Evolutionary conservation across 1,140 invertebrate species (phyloP).

Genomic region (Zaprionus davidi): DNA sequence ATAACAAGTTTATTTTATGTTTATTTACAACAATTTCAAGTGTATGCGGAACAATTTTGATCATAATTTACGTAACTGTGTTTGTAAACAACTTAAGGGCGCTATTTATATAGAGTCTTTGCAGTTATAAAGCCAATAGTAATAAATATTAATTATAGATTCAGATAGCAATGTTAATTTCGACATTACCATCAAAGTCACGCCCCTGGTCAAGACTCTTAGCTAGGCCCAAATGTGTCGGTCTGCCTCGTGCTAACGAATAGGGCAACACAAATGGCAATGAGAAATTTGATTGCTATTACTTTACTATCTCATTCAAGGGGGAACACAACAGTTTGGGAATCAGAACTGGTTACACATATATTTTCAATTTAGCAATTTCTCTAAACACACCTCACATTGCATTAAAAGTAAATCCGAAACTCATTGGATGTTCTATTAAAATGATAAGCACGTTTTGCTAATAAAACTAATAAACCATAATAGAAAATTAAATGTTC

Average conservation of each 20-base stretch:
- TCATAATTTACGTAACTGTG: conserved; percentile 2
- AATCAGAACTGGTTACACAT: background rate
- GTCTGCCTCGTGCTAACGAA: conserved; percentile 17
- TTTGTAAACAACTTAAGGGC: conserved; percentile 18
- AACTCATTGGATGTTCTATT: conserved; percentile 41
- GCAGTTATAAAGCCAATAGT: conserved; percentile 15
- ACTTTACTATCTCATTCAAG: background rate
- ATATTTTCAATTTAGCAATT: background rate
- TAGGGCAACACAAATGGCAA: conserved; percentile 18
- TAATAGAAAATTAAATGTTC: conserved; percentile 49
- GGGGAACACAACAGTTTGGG: background rate
- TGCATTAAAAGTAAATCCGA: conserved; percentile 12
- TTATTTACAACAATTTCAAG: background rate
- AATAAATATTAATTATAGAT: conserved; percentile 41
- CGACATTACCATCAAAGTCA: conserved; percentile 39
- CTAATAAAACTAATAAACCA: conserved; percentile 58
- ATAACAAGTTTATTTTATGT: background rate
- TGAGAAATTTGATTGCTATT: conserved; percentile 4
- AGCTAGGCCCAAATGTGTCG: conserved; percentile 12
- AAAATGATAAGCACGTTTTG: conserved; percentile 51
- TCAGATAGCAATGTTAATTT: conserved; percentile 39
- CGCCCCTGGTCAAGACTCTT: conserved; percentile 33
- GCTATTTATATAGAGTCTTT: background rate
- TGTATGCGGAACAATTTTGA: background rate
- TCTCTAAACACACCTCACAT: conserved; percentile 9